Conservation (phyloP, 2,113 vertebrate genomes). For the Trinectes maculatus region DNA sequence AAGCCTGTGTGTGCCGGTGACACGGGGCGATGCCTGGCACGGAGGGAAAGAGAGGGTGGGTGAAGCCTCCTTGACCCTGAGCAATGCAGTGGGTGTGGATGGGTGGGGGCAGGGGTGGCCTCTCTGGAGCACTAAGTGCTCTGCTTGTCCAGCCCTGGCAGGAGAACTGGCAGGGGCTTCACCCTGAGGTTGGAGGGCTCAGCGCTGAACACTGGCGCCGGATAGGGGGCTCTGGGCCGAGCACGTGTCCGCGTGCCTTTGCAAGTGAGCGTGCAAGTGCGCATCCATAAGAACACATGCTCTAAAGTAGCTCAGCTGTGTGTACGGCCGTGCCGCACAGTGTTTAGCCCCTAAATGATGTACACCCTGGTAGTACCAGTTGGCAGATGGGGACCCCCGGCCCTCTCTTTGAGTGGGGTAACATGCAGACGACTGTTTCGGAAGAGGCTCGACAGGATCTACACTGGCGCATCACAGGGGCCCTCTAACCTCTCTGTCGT, state of each 20-base stretch:
- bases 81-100: conserved; percentile 54
- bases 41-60: conserved; percentile 46
- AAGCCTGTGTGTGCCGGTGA: conserved; percentile 54
- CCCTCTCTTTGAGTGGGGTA: conserved; percentile 56
- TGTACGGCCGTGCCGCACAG: conserved; percentile 43
- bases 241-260: conserved; percentile 38
- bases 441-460: conserved; percentile 62
- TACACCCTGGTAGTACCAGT: conserved; percentile 68
- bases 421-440: conserved; percentile 70
- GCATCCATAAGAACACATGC: conserved; percentile 73
- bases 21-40: conserved; percentile 54
- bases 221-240: conserved; percentile 46
- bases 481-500: conserved; percentile 76
- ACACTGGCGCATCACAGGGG: conserved; percentile 41
- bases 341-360: conserved; percentile 74
- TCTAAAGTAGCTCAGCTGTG: conserved; percentile 53
- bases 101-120: conserved; percentile 58
- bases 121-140: conserved; percentile 71
- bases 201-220: conserved; percentile 58
- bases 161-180: conserved; percentile 82
- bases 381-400: conserved; percentile 78
- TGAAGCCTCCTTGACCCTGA: conserved; percentile 77
- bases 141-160: conserved; percentile 78
- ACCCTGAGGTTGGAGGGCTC: conserved; percentile 78
- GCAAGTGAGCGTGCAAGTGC: conserved; percentile 53